Base-by-base conservation (phyloP, 2,797 vertebrate genomes). In the Pangasius macronema region DNA sequence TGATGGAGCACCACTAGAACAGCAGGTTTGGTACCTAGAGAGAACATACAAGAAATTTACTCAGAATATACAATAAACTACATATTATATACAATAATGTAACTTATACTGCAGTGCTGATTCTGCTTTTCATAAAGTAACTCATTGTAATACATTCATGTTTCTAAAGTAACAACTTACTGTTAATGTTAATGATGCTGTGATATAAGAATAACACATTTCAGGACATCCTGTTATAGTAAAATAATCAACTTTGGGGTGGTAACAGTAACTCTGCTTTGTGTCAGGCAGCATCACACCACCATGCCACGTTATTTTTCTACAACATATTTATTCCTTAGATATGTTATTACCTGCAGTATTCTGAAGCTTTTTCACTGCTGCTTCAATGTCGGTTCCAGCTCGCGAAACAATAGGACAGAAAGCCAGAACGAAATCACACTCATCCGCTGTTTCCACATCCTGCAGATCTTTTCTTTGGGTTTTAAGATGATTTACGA, bases 371-470 rank as follows among this genome's bases (percentile, higher is more conserved):
- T 51, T 7, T 8, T 36, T 8, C 27, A 86, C 13, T 55, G 88
- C 88, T 22, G 63, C 63, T 63, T 87, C 27, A 30, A 86, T 84
- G 24, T 89, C 84, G 20, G 86, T 81, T 88, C 86, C 86, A 14
- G 72, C 80, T 55, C 80, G 84, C 27, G 86, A 87, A 30, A 73
- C 65, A 55, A 89, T 33, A 20, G 65, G 65, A 33, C 89, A 87
- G 27, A 86, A 86, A 65, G 73, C 53, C 46, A 89, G 7, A 68
- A 89, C 49, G 42, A 88, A 57, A 86, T 89, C 73, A 55, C 84
- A 59, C 0, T 86, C 10, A 0, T 72, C 3, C 33, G 53, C 86
- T 6, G 0, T 20, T 14, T 10, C 0, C 42, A 73, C 65, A 42
- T 72, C 13, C 72, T n/a, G 22, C 8, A 83, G 53, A 27, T 24